Evolutionary conservation across 1,140 invertebrate species (phyloP).

Genomic region (Caenorhabditis tropicalis): DNA sequence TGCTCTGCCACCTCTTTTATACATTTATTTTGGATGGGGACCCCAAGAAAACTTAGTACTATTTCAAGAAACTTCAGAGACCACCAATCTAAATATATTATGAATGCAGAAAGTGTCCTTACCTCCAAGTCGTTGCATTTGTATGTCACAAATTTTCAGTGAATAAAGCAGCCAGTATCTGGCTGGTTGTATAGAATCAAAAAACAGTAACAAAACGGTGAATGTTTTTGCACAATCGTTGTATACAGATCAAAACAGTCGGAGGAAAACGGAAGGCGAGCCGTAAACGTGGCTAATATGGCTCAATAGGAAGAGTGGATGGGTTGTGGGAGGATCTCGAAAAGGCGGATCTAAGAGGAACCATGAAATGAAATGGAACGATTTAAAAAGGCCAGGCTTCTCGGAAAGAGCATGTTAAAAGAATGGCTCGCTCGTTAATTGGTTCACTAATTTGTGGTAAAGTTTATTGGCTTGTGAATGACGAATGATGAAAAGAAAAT

Average conservation of each 20-base stretch:
- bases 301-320: not conserved
- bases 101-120: not conserved
- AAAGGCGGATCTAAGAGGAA: not conserved
- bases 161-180: not conserved
- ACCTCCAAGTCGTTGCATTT: conserved; percentile 2
- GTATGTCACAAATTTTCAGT: not conserved
- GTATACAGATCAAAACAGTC: not conserved
- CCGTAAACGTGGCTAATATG: not conserved
- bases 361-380: conserved; percentile 7
- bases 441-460: too few relatives aligned
- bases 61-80: not conserved
- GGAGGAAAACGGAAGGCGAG: not conserved
- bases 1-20: not conserved
- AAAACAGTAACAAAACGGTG: not conserved
- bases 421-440: not conserved
- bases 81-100: not conserved
- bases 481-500: too few relatives aligned
- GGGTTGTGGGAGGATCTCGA: not conserved
- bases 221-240: not conserved
- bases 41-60: not conserved
- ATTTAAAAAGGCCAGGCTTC: not conserved
- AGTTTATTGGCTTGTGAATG: too few relatives aligned
- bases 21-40: not conserved
- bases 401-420: not conserved
- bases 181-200: not conserved